phyloP scores from a whole-genome alignment of 2,888 invertebrate genomes.

The Drosophila picticornis region DNA sequence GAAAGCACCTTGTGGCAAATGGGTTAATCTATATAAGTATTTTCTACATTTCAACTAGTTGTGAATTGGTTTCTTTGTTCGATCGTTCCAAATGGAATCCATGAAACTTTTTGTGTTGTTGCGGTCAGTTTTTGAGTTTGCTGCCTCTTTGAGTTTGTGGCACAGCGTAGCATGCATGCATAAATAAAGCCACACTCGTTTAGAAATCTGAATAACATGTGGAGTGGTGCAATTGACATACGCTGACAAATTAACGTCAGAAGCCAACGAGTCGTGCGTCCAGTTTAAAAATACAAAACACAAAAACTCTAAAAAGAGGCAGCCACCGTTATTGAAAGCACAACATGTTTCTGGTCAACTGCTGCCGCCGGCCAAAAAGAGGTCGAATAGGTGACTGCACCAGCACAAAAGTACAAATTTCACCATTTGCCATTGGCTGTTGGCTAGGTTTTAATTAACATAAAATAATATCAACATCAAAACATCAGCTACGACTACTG shows the following conservation, averaged over 20 bases:
- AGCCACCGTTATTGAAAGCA: slow-evolving; percentile 70
- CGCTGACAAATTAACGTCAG: slow-evolving; percentile 62
- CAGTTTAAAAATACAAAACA: slow-evolving; percentile 24
- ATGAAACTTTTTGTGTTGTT: slow-evolving; percentile 12
- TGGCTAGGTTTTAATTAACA: slow-evolving; percentile 68
- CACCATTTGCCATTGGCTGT: slow-evolving; percentile 60
- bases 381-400: slow-evolving; percentile 50
- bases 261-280: slow-evolving; percentile 48
- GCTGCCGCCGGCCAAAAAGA: slow-evolving; percentile 38
- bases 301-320: slow-evolving; percentile 34
- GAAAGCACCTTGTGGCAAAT: neutral
- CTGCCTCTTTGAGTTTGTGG: slow-evolving; percentile 17
- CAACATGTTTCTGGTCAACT: slow-evolving; percentile 60
- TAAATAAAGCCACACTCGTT: slow-evolving; percentile 21
- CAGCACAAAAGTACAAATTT: slow-evolving; percentile 49
- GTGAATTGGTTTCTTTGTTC: neutral
- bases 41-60: neutral
- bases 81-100: neutral
- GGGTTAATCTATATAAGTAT: neutral
- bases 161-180: slow-evolving; percentile 55
- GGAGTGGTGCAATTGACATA: slow-evolving; percentile 53
- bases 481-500: slow-evolving; percentile 11
- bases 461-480: slow-evolving; percentile 51
- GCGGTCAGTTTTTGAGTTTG: slow-evolving; percentile 17
- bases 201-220: slow-evolving; percentile 27